Evolutionary conservation across 2,797 vertebrate genomes (phyloP).

Genomic region (Petrocephalus sullivani): DNA sequence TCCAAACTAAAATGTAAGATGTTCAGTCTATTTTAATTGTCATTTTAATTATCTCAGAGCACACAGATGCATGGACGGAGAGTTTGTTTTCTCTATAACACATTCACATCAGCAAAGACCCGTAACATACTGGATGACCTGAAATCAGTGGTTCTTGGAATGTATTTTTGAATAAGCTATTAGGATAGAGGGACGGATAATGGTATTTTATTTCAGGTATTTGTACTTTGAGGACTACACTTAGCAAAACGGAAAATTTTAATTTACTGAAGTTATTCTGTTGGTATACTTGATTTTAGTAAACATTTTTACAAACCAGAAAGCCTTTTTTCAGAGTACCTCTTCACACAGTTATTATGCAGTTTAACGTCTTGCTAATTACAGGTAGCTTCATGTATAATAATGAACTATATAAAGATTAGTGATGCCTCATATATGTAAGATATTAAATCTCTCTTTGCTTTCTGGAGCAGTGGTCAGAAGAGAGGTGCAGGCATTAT

Average conservation of each 20-base stretch:
- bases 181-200: background rate
- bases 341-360: background rate
- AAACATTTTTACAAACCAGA: background rate
- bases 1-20: background rate
- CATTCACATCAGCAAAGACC: background rate
- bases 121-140: background rate
- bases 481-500: background rate
- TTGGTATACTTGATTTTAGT: background rate
- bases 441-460: background rate
- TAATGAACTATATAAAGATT: background rate
- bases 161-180: background rate
- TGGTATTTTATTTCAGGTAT: background rate
- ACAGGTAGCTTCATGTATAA: background rate
- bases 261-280: no score
- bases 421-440: background rate
- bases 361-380: background rate
- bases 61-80: background rate
- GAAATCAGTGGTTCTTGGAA: background rate
- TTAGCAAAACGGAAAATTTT: background rate
- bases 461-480: background rate
- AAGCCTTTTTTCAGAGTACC: background rate
- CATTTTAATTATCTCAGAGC: background rate
- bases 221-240: background rate
- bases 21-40: background rate
- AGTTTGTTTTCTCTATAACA: background rate